A percentile compares a stretch with the other conserved stretches of the same genome.
Conservation (phyloP, 2,797 vertebrate species). For the Coccyzus lansbergi region DNA sequence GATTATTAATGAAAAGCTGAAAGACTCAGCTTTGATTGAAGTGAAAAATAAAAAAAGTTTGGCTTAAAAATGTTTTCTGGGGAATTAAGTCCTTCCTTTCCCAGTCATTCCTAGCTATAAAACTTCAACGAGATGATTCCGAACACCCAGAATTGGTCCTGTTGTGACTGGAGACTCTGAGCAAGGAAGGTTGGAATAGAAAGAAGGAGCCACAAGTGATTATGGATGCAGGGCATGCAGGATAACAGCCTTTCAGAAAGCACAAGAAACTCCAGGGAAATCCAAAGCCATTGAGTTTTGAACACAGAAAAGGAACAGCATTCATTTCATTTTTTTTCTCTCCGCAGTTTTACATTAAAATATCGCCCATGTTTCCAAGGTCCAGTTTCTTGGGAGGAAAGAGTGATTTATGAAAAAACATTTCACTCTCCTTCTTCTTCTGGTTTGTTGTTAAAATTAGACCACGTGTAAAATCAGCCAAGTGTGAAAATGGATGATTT, state of each 20-base stretch:
- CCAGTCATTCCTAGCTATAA: neutral
- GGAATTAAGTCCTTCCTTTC: neutral
- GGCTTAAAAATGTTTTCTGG: neutral
- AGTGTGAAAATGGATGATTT: slow-evolving; percentile 18
- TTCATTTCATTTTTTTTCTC: neutral
- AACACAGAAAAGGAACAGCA: neutral
- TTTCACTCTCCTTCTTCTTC: neutral
- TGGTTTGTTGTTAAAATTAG: neutral
- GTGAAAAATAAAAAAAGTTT: neutral
- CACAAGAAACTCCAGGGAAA: slow-evolving; percentile 12
- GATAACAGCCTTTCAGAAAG: slow-evolving; percentile 18
- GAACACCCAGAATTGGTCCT: neutral
- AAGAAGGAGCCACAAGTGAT: neutral
- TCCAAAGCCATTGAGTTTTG: neutral
- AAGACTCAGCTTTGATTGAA: neutral
- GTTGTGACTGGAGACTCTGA: neutral
- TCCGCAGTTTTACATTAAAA: neutral
- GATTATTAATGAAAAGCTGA: neutral
- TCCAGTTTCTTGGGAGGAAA: neutral
- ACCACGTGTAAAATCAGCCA: neutral
- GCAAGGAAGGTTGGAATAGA: slow-evolving; percentile 2
- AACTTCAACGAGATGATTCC: neutral
- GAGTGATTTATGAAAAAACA: neutral
- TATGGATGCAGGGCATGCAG: neutral
- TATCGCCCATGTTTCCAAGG: neutral